Evolutionary conservation across 2,888 invertebrate species (phyloP), one percentile per base, ranked within the genome.

Genomic region (Apamea sordens): DNA sequence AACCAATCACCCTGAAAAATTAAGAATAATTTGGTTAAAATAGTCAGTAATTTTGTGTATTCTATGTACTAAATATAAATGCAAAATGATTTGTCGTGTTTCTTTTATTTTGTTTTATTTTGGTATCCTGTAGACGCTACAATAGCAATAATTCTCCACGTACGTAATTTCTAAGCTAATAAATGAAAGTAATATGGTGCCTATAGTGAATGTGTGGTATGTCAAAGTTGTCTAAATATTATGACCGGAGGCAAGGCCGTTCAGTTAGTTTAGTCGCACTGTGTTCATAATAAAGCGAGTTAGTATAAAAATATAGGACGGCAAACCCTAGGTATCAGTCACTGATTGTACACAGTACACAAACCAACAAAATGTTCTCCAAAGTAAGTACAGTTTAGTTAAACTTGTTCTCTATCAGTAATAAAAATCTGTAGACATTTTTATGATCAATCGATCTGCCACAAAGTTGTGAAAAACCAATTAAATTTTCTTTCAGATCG

Each of bases 281-380:
- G 83, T 85, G 72, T 80, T 83, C 77, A 79, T 86, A 77, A 76
- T 82, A 84, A 80, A 86, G 84, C 80, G 75, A 71, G 78, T 72
- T 80, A 80, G 90, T 92, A 91, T 92, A 92, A 89, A 92, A 92
- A 86, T 86, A 83, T 82, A 71, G 74, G 82, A 79, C 77, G 71
- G 78, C 80, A 41, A 32, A 64, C 76, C 79, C 67, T 65, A 81
- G 78, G 73, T 89, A 91, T 91, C 90, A 92, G 86, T 91, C 89
- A 87, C 77, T 92, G 88, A 87, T 88, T 87, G 86, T 76, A 89
- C 88, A 88, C 86, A 86, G 76, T 89, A 89, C 84, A 86, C 85
- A 87, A 86, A 91, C 89, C 79, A 91, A 89, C 89, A 94, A 92
- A 86, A 95, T 95, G 95, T 93, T 93, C 90, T 91, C 92, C 70